These are phyloP conservation scores for pig (Sus scrofa) DNA, from an alignment of 2,113 vertebrate genomes.

Conservation along the genomic window DNA sequence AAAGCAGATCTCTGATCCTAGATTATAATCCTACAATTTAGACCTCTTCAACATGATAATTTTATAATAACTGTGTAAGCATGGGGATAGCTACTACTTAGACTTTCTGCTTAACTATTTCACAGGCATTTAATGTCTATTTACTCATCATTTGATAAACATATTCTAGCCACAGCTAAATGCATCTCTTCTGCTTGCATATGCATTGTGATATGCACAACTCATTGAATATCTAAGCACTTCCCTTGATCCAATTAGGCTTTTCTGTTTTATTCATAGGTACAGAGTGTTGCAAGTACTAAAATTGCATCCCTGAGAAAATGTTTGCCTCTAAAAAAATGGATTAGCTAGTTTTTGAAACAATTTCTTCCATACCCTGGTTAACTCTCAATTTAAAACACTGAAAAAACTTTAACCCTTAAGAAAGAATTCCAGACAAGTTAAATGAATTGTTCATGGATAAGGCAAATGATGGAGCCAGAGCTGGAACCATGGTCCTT, in stretches of 20 bases:
- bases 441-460: not conserved
- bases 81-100: not conserved
- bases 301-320: slow-evolving; percentile 9
- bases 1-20: not conserved
- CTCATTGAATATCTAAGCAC: not conserved
- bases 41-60: not conserved
- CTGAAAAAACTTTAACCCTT: too few relatives aligned
- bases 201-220: not conserved
- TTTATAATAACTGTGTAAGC: not conserved
- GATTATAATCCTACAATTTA: not conserved
- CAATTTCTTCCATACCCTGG: not conserved
- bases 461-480: not conserved
- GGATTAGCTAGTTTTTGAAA: not conserved
- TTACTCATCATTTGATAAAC: not conserved
- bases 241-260: not conserved
- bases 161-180: not conserved
- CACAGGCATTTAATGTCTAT: not conserved
- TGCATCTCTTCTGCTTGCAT: not conserved
- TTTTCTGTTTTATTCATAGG: not conserved
- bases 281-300: not conserved
- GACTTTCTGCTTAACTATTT: not conserved
- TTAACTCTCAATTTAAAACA: not conserved
- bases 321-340: not conserved
- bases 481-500: not conserved
- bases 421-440: not conserved